Percentiles rank a stretch among this genome's conserved stretches.
Conservation (phyloP, 2,797 vertebrate genomes). For the Monodelphis domestica region DNA sequence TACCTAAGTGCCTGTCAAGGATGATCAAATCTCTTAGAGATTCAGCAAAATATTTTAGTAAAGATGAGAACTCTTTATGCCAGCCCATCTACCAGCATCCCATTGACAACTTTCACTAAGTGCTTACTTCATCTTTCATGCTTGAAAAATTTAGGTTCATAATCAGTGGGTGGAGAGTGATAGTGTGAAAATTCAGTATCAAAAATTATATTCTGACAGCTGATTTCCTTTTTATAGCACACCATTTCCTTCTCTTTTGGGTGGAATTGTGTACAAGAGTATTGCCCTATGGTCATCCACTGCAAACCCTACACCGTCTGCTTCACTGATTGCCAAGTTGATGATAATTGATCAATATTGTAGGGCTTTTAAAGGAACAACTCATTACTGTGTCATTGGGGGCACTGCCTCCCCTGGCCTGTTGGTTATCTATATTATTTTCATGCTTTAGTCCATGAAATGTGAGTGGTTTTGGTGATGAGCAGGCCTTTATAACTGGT, state of each 20-base stretch:
- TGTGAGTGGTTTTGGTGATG: background rate
- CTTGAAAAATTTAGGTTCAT: no score
- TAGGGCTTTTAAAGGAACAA: background rate
- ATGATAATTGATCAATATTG: background rate
- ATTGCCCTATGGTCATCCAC: background rate
- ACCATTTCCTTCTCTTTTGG: background rate
- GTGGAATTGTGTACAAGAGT: background rate
- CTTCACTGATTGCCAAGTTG: background rate
- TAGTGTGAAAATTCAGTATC: background rate
- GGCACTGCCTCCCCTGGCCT: background rate
- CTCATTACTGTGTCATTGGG: background rate
- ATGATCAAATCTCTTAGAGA: no score
- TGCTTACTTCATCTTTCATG: no score
- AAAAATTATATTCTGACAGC: background rate
- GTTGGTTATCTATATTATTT: background rate
- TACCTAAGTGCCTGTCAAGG: no score
- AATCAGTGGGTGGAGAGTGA: background rate
- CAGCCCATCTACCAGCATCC: no score
- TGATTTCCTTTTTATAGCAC: background rate
- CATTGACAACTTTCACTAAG: no score
- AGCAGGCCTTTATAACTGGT: no score
- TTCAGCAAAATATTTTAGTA: no score
- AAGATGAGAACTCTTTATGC: no score
- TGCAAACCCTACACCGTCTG: background rate
- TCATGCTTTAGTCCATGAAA: background rate